Evolutionary conservation across 2,888 invertebrate species (phyloP), one percentile per base, ranked within the genome.

Genomic region (Chymomyza procnemis): DNA sequence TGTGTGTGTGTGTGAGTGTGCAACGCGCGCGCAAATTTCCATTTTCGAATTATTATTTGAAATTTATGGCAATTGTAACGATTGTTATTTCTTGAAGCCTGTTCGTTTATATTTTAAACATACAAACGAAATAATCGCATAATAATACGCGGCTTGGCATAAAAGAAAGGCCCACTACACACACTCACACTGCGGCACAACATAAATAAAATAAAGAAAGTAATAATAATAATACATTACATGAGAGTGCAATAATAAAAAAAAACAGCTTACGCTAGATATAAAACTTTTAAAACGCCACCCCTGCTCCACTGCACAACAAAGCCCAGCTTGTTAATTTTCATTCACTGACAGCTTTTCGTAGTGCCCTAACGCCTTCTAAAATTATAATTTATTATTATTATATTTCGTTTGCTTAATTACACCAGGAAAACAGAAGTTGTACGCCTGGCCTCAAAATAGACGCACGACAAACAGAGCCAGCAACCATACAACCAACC

Each of bases 321-420:
- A 41, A 41, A 41, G 34, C 34, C 34, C 12, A 41, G 34, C 34
- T 41, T 41, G 34, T 41, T 41, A 9, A 41, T 41, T 41, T 41
- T 41, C 34, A 41, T 41, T 41, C 34, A 12, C 34, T 12, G 34
- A 41, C 19, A n/a, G 22, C 55, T 26, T 50, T 50, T 41, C 34
- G 34, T 41, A 14, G 34, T 41, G 12, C 34, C 34, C 34, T 6
- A 76, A 70, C 76, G 81, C 83, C 88, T 88, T 88, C 87, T 89
- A 89, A 89, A 89, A 90, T 90, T 90, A 91, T 91, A 90, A 90
- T 90, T 90, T 91, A 90, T 90, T 90, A 90, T 90, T 90, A 90
- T 90, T 90, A 90, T 90, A 90, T 91, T 89, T 89, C 88, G 88
- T 88, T 90, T 90, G 90, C 90, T 90, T 90, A 91, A 90, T 90